phyloP scores from a whole-genome alignment of 53 echinoderm and acorn worm species.

The Luidia sarsii region DNA sequence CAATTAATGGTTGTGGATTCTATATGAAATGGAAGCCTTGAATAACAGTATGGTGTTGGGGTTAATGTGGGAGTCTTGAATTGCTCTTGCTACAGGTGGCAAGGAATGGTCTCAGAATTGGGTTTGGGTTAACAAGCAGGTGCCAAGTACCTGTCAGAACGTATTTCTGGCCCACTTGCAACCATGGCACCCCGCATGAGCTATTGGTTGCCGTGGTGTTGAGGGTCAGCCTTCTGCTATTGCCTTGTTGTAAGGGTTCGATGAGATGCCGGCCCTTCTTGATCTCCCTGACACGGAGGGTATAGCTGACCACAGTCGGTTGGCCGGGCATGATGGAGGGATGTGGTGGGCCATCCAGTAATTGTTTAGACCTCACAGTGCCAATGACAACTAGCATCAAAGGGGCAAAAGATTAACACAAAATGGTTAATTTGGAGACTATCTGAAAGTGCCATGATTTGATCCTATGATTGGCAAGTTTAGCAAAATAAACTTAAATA shows the following conservation, averaged over 20 bases:
- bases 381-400: slow-evolving; percentile 8
- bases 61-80: no score
- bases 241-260: not conserved
- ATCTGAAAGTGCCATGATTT: no score
- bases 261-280: slow-evolving; percentile 7
- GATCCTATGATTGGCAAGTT: no score
- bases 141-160: slow-evolving; percentile 82
- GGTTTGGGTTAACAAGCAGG: no score
- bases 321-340: not conserved
- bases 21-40: no score
- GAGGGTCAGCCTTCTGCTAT: slow-evolving; percentile 1
- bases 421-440: no score
- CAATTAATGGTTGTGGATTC: no score
- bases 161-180: slow-evolving; percentile 55
- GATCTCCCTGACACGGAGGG: not conserved
- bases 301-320: slow-evolving; percentile 11
- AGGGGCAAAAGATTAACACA: not conserved
- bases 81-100: no score
- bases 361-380: not conserved
- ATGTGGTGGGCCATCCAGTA: not conserved
- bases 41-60: no score
- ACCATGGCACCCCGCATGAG: slow-evolving; percentile 70
- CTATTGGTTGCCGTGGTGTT: slow-evolving; percentile 55
- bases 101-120: no score
- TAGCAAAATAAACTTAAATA: no score